Conservation (phyloP, 1,140 invertebrate species). For the Idris sp. region DNA sequence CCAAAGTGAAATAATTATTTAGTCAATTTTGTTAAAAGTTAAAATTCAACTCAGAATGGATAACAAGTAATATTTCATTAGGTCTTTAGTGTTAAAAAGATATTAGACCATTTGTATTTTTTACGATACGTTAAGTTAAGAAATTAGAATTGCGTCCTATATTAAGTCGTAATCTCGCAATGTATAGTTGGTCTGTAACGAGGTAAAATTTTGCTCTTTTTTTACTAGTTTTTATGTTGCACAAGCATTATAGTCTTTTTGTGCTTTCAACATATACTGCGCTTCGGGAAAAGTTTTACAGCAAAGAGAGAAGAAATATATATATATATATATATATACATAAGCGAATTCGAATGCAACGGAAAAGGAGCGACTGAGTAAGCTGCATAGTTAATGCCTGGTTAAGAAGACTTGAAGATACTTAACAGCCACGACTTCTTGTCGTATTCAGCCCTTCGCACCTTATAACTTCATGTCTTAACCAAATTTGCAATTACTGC, state of each 20-base stretch:
- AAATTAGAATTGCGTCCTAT: constrained; percentile 46
- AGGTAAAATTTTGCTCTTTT: constrained; percentile 61
- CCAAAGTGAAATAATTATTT: no score
- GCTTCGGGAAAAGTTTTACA: constrained; percentile 30
- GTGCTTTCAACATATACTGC: constrained; percentile 33
- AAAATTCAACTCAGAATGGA: no score
- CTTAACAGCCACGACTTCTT: constrained; percentile 53
- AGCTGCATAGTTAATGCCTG: constrained; percentile 56
- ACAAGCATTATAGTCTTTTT: constrained; percentile 33
- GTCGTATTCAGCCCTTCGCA: constrained; percentile 37
- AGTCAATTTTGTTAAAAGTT: no score
- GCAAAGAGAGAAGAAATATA: constrained; percentile 26
- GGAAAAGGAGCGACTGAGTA: constrained; percentile 31
- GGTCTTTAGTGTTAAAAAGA: constrained; percentile 12
- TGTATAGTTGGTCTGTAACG: constrained; percentile 56
- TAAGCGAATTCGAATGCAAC: constrained; percentile 28
- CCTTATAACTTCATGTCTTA: constrained; percentile 54
- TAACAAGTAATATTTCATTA: no score
- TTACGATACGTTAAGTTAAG: constrained; percentile 32
- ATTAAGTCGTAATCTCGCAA: constrained; percentile 59
- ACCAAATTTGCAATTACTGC: constrained; percentile 62
- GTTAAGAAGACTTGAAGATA: constrained; percentile 54
- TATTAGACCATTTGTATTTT: constrained; percentile 13
- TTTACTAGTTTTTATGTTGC: constrained; percentile 24
- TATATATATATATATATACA: no score